Conservation (phyloP, 2,888 invertebrate species). For the Caenorhabditis sinica region DNA sequence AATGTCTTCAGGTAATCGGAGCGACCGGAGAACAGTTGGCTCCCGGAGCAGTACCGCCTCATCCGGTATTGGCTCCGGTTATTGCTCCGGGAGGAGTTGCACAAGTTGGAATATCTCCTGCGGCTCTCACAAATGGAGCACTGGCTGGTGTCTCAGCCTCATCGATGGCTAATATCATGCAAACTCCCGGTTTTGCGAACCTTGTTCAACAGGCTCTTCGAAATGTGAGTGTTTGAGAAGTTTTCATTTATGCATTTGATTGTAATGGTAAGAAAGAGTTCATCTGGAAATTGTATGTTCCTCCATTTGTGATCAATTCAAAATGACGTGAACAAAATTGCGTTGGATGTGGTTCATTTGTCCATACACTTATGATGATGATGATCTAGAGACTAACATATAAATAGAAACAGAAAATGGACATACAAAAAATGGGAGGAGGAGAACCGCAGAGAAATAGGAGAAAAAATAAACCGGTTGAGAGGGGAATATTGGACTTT, state of each 20-base stretch:
- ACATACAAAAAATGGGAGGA: not conserved
- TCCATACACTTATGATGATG: slow-evolving; percentile 11
- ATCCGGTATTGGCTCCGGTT: slow-evolving; percentile 69
- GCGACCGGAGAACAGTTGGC: slow-evolving; percentile 74
- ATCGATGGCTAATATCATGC: slow-evolving; percentile 31
- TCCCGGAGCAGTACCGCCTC: slow-evolving; percentile 72
- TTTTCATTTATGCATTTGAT: too few relatives aligned
- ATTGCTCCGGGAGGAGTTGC: slow-evolving; percentile 33
- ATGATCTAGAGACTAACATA: slow-evolving; percentile 40
- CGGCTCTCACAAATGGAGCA: not conserved
- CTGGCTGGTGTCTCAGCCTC: slow-evolving; percentile 9
- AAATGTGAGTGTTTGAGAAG: slow-evolving; percentile 17
- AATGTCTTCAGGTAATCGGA: slow-evolving; percentile 65
- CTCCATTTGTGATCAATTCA: not conserved
- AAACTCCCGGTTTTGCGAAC: slow-evolving; percentile 33
- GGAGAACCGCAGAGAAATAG: not conserved
- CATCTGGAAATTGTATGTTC: too few relatives aligned
- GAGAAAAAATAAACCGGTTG: slow-evolving; percentile 37
- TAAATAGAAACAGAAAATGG: slow-evolving; percentile 33
- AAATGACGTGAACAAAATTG: slow-evolving; percentile 18
- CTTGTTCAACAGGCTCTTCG: slow-evolving; percentile 46
- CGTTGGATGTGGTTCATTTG: slow-evolving; percentile 1
- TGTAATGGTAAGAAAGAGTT: too few relatives aligned
- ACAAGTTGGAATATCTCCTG: slow-evolving; percentile 7
- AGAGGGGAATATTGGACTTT: slow-evolving; percentile 32